Base-by-base conservation (phyloP, 2,797 vertebrate genomes). In the Lemur catta region DNA sequence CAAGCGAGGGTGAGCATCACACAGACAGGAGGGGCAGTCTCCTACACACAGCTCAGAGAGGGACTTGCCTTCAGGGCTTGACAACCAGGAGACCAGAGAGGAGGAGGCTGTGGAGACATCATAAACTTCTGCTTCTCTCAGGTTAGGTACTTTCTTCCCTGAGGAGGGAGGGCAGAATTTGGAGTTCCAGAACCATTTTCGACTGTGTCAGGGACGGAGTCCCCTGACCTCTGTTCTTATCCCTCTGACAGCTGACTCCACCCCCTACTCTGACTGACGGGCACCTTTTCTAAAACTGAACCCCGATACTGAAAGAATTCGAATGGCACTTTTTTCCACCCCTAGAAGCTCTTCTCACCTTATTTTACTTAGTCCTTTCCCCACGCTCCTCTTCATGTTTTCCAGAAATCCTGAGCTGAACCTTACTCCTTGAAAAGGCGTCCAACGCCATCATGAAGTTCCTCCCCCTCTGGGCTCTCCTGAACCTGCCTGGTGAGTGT, bases 401-500 rank as follows among this genome's bases (percentile, higher is more conserved):
- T 92, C 33, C 46, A 94, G 95, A 91, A 7, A 61, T 43, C 26
- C 48, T 33, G 18, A 75, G 43, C 24, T 67, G n/a, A 81, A 75
- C 3, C 10, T 84, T 28, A 46, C 35, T 41, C 67, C 55, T 14
- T 24, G 28, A 78, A 74, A 55, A 80, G 35, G 20, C 7, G 48
- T 86, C 46, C 71, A 9, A 33, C 28, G 50, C 41, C 65, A 86
- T 63, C 17, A 95, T 97, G 91, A 97, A 95, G 55, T 57, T 72
- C 22, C 41, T 78, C 61, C 5, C 93, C 46, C 22, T 97, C n/a
- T 96, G 78, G 65, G 17, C 48, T 61, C 20, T 96, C 78, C 59
- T 93, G 78, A 92, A 81, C 41, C 85, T 97, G 43, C 30, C 84
- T 43, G 28, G 97, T 98, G 71, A 97, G 97, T 97, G n/a, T 38